A percentile compares a stretch with the other conserved stretches of the same genome.
phyloP scores from a whole-genome alignment of 2,888 invertebrate genomes.

The Campaea margaritaria region DNA sequence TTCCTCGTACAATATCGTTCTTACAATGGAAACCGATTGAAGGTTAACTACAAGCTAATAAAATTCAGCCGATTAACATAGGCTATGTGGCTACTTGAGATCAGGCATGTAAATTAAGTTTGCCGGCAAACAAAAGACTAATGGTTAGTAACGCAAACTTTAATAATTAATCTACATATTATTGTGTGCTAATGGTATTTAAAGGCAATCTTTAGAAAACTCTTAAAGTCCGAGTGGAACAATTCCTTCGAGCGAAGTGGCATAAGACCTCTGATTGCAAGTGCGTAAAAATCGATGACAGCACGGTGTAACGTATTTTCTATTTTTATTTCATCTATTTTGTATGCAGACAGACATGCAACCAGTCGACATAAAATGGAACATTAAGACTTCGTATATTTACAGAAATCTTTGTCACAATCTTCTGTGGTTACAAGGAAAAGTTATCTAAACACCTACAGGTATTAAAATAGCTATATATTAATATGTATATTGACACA shows the following conservation, averaged over 20 bases:
- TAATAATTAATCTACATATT: conserved; percentile 19
- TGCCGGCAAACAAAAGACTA: conserved; percentile 14
- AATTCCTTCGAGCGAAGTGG: no score
- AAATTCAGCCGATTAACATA: conserved; percentile 12
- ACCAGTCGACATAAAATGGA: conserved; percentile 13
- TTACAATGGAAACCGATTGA: conserved; percentile 12
- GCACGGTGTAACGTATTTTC: conserved; percentile 16
- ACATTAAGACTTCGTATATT: conserved; percentile 9
- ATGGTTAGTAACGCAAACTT: conserved; percentile 12
- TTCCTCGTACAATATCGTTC: conserved; percentile 22
- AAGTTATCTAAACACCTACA: not conserved
- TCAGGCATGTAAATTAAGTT: conserved; percentile 17
- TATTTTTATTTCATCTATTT: conserved; percentile 15
- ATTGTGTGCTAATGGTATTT: conserved; percentile 5
- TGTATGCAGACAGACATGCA: conserved; percentile 24
- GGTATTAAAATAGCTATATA: not conserved
- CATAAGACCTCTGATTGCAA: no score
- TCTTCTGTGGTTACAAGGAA: conserved; percentile 1
- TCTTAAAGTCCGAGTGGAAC: no score
- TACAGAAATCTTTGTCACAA: not conserved
- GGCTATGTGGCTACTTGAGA: conserved; percentile 9
- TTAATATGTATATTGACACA: not conserved
- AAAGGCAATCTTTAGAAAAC: conserved; percentile 2
- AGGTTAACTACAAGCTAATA: conserved; percentile 25
- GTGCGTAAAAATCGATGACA: conserved; percentile 1